Evolutionary conservation across 2,797 vertebrate species (phyloP), one percentile per base, ranked within the genome.

Genomic region (Chromis chromis): DNA sequence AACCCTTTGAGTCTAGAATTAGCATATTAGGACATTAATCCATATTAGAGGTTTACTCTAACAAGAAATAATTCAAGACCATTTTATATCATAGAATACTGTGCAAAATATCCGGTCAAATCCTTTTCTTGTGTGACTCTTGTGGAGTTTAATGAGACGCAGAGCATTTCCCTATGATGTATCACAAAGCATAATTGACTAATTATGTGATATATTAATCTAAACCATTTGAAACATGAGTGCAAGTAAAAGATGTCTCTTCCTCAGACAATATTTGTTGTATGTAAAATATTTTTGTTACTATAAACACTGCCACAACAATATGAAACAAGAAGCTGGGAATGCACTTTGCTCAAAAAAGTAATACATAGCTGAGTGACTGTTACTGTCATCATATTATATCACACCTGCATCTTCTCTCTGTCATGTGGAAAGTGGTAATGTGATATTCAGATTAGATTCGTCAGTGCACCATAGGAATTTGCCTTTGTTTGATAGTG

Each of bases 361-460:
- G 25, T 4, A n/a, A 2, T 27, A 12, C 25, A 12, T 21, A 24
- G 25, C 54, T 19, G 6, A 50, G 25, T 25, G 11, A 24, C 24
- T 42, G 6, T 27, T 27, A 10, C n/a, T 27, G 12, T 22, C 6
- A 3, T 63, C 10, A 21, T 36, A 25, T 25, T 17, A 25, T 6
- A 1, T 63, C 11, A 44, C 33, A 42, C n/a, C 16, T 65, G 27
- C 4, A 11, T 69, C 16, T 48, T 60, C 6, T 9, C 9, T 28
- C 2, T n/a, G 5, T 60, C 36, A 17, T 17, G 25, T 76, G 57
- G 2, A 52, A 31, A 49, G 17, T 9, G 10, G 48, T 57, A 65
- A 19, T 59, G n/a, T 25, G 16, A 78, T 48, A 28, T 44, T 73
- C 12, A 39, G 16, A 42, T 56, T 49, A 27, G 21, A 46, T 40